Conservation (phyloP, 2,797 vertebrate genomes). For the Coregonus suidteri region DNA sequence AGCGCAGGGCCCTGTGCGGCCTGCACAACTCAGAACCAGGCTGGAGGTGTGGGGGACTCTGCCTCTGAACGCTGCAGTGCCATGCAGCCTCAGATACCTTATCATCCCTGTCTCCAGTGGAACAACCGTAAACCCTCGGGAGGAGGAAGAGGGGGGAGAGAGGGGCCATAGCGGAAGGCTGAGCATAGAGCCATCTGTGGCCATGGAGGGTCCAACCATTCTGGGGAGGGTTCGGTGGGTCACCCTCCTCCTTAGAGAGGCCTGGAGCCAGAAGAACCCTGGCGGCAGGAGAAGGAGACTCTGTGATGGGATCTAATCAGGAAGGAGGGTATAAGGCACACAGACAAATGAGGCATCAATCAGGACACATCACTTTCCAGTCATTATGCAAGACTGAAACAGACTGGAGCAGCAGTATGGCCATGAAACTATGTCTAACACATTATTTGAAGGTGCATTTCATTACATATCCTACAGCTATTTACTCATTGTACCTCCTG, state of each 20-base stretch:
- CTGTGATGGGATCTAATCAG: constrained; percentile 1
- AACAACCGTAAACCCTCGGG: constrained; percentile 65
- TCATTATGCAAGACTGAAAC: constrained; percentile 9
- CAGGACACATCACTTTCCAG: constrained; percentile 14
- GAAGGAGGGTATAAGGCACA: constrained; percentile 27
- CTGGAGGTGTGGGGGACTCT: constrained; percentile 50
- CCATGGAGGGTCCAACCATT: constrained; percentile 48
- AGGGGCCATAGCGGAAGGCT: constrained; percentile 32
- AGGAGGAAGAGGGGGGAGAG: not conserved
- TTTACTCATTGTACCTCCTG: no score
- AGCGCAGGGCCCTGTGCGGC: constrained; percentile 57
- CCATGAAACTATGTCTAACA: not conserved
- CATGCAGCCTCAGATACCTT: constrained; percentile 67
- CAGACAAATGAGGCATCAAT: constrained; percentile 44
- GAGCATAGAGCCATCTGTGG: constrained; percentile 61
- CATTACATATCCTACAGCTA: no score
- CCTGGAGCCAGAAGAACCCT: not conserved
- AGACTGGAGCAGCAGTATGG: not conserved
- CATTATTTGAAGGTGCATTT: not conserved
- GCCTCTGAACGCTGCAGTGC: constrained; percentile 45
- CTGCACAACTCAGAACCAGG: constrained; percentile 20
- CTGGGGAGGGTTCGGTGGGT: constrained; percentile 43
- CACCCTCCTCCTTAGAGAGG: constrained; percentile 17
- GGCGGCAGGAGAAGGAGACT: not conserved
- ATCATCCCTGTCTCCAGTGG: constrained; percentile 66